Evolutionary conservation across 2,113 vertebrate species (phyloP).

Genomic region (Gambusia affinis): DNA sequence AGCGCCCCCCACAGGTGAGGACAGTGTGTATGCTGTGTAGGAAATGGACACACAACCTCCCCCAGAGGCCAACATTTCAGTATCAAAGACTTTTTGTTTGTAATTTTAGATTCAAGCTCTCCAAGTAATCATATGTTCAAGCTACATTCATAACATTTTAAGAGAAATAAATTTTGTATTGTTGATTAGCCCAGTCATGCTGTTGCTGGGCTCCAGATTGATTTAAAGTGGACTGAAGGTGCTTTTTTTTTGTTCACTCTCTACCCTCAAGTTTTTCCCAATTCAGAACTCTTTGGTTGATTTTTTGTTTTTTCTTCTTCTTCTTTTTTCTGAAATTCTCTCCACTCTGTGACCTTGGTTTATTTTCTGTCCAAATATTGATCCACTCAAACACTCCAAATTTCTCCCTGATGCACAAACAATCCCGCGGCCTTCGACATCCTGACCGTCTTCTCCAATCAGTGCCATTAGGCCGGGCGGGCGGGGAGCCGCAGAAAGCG

Average conservation of each 20-base stretch:
- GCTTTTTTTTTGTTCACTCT: slow-evolving; percentile 31
- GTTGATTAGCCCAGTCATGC: slow-evolving; percentile 15
- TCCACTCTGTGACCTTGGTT: slow-evolving; percentile 61
- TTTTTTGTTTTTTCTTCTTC: background rate
- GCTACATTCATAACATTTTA: too few species aligned
- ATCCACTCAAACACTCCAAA: slow-evolving; percentile 72
- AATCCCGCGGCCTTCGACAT: slow-evolving; percentile 55
- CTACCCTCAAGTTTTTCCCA: slow-evolving; percentile 47
- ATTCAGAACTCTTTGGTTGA: slow-evolving; percentile 32
- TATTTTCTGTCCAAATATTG: slow-evolving; percentile 70
- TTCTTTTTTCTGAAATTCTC: slow-evolving; percentile 34
- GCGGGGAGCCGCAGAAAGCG: slow-evolving; percentile 46
- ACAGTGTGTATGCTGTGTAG: too few species aligned
- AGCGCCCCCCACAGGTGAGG: too few species aligned
- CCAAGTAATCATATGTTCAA: background rate
- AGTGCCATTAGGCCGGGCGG: slow-evolving; percentile 52
- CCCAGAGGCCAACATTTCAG: too few species aligned
- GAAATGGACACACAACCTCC: too few species aligned
- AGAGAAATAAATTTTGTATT: background rate
- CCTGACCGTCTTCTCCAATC: slow-evolving; percentile 56
- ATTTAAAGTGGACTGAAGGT: slow-evolving; percentile 1
- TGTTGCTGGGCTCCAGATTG: slow-evolving; percentile 42
- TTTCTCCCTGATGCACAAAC: slow-evolving; percentile 63
- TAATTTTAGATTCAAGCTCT: too few species aligned
- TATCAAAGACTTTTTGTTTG: too few species aligned